phyloP scores from a whole-genome alignment of 2,113 vertebrate species.

The Silurus glanis region DNA sequence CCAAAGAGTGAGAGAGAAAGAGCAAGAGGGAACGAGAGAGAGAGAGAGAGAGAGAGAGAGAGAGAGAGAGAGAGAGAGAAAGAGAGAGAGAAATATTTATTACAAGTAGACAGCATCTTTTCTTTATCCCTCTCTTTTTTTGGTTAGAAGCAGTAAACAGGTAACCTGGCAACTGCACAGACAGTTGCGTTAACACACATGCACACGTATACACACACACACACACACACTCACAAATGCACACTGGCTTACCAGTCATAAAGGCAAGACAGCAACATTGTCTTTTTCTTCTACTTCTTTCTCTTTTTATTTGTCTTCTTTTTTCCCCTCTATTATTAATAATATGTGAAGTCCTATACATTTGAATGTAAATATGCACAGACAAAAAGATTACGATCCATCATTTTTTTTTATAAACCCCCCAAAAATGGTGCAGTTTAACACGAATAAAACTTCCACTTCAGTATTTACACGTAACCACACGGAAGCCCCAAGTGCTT shows the following conservation, averaged over 20 bases:
- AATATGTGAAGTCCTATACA: not conserved
- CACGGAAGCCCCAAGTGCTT: not conserved
- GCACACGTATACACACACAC: not conserved
- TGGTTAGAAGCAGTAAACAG: not conserved
- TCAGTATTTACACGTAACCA: not conserved
- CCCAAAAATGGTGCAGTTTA: not conserved
- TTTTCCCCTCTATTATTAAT: not conserved
- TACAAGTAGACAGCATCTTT: not conserved
- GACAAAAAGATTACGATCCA: not conserved
- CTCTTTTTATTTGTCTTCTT: too few relatives aligned
- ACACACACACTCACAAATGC: not conserved
- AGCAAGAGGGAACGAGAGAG: not conserved
- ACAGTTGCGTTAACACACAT: not conserved
- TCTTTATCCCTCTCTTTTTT: not conserved
- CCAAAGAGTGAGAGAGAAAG: not conserved
- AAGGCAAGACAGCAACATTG: too few relatives aligned
- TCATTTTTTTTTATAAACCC: too few relatives aligned
- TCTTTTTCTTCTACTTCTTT: too few relatives aligned
- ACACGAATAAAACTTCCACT: not conserved
- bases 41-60: conserved; percentile 4
- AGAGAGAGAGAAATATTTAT: conserved; percentile 4
- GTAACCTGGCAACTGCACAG: not conserved
- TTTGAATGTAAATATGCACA: too few relatives aligned
- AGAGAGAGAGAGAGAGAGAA: conserved; percentile 7
- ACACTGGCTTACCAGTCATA: too few relatives aligned